A percentile compares a stretch with the other conserved stretches of the same genome.
These are phyloP conservation scores for Dermatophagoides farinae DNA, from an alignment of 1,140 invertebrate species.

Conservation along the genomic window DNA sequence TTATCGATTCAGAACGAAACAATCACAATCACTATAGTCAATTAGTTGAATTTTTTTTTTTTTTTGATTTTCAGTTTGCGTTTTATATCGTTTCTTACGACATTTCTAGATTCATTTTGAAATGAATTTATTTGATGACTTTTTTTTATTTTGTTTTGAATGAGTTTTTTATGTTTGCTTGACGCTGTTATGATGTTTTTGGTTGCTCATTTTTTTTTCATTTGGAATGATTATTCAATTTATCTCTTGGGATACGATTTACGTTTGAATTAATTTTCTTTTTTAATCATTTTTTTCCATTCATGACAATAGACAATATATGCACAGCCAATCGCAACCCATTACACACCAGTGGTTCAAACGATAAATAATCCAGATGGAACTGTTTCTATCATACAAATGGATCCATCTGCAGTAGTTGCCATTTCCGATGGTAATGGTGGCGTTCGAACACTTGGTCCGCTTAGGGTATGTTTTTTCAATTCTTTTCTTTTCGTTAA, in stretches of 20 bases:
- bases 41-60: neutral
- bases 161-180: neutral
- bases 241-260: neutral
- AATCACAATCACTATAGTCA: neutral
- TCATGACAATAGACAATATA: conserved; percentile 19
- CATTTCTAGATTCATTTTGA: neutral
- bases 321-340: conserved; percentile 32
- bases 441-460: conserved; percentile 69
- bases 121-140: neutral
- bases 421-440: conserved; percentile 75
- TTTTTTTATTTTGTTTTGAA: neutral
- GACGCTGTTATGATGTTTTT: neutral
- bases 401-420: conserved; percentile 74
- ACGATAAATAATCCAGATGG: conserved; percentile 91
- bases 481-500: neutral
- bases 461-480: conserved; percentile 34
- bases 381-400: conserved; percentile 82
- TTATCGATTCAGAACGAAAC: neutral
- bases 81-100: neutral
- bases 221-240: neutral
- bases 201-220: neutral
- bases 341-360: conserved; percentile 73
- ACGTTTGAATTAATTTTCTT: neutral
- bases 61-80: neutral
- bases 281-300: neutral